Evolutionary conservation across 2,888 invertebrate species (phyloP), one percentile per base, ranked within the genome.

Genomic region (Calephelis perditalis): DNA sequence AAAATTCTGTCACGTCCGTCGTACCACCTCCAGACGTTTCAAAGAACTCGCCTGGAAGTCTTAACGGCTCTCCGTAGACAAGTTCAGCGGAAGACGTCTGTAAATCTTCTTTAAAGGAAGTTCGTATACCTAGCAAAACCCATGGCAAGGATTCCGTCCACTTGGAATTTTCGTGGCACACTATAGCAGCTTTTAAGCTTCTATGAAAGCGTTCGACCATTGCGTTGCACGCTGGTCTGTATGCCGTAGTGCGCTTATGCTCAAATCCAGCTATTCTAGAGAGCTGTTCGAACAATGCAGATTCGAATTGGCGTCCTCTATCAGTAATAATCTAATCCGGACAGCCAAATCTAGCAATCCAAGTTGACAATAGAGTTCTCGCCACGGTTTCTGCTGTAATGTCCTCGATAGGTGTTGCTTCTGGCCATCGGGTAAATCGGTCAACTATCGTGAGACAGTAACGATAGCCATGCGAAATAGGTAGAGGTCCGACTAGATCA

Each of bases 351-450:
- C 45, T 9, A n/a, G 82, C 60, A 1, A 90, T 73, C 88, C 84
- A 89, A 0, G 66, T 64, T 0, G 58, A 44, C 12, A 75, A 61
- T 12, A 89, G 73, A 3, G 77, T 73, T 11, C 61, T 46, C 1
- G 78, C 77, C 6, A 77, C 73, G 0, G 78, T 74, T 59, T 73
- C 75, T 0, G 79, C 80, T 1, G 77, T 75, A n/a, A 78, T 79
- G 58, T 81, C 73, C 5, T 44, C 8, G 0, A 82, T 52, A 0
- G 82, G 80, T 11, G 71, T 62, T 0, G 70, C 78, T 60, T 81
- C 81, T 11, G 78, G 73, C 81, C 82, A 80, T 11, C 77, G 66
- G 7, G 69, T 72, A 49, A 65, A 68, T 1, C 70, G 43, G 55
- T 71, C 70, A 36, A 71, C 62, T 36, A 67, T 65, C 8, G 70